Base-by-base conservation (phyloP, 2,113 vertebrate genomes). In the Chlorodrepanis virens region DNA sequence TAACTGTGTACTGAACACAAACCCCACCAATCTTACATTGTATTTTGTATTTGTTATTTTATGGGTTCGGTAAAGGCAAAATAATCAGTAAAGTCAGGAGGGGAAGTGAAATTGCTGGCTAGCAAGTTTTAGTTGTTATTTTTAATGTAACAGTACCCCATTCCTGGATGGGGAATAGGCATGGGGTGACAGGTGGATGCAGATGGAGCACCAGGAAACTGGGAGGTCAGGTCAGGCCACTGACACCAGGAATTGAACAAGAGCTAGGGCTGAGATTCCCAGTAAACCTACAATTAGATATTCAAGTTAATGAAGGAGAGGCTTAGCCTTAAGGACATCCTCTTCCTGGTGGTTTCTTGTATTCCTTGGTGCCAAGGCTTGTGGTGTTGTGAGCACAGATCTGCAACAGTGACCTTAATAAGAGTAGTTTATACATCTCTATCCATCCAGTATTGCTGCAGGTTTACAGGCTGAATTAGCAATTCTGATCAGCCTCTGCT, bases 221-320 rank as follows among this genome's bases (percentile, higher is more conserved):
- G 44, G 49, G 37, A 87, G 84, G 81, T 93, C 84, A 94, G 81
- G 53, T 91, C 87, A 94, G 96, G 89, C 68, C 87, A 70, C 47
- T 1, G 4, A 21, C 77, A 74, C 44, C 67, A 83, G 86, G 76
- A 93, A 90, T 2, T 67, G 76, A 83, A 83, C 76, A 75, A 82
- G 94, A 77, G 63, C 52, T 92, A 5, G 49, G 52, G 47, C 5
- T 93, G 31, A 87, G 93, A 87, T 89, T 95, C 50, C 69, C 74
- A 29, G 67, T 42, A 88, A 93, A 45, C 94, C 94, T 95, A 89
- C 91, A 82, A 72, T 91, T 93, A 91, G 69, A 79, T 87, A 50
- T 31, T 93, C 81, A 82, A 52, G 65, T 61, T 87, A 82, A 93
- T 89, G 93, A 83, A 90, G 45, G 79, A 90, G 83, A 93, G 60